A percentile compares a stretch with the other conserved stretches of the same genome.
These are phyloP conservation scores for Arge pagana DNA, from an alignment of 2,888 invertebrate species.

Conservation along the genomic window DNA sequence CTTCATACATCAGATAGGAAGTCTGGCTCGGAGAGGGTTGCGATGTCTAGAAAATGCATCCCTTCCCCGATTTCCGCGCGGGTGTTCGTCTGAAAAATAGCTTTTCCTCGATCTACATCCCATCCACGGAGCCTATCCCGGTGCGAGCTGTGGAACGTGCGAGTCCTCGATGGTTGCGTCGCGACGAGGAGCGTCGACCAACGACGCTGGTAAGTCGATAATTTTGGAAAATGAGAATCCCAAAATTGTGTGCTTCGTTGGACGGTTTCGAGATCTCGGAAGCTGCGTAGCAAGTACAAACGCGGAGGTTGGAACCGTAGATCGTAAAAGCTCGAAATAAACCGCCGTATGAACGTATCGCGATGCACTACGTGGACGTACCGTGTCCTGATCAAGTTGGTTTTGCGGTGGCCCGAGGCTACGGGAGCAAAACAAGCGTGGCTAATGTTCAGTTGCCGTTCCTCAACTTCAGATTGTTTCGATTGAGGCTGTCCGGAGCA, in stretches of 20 bases:
- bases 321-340: constrained; percentile 26
- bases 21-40: too few species aligned
- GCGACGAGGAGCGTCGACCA: neutral
- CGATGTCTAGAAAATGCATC: constrained; percentile 17
- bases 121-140: constrained; percentile 4
- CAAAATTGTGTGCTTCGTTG: neutral
- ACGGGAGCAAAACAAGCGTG: constrained; percentile 22
- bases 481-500: constrained; percentile 16
- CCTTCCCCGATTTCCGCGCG: constrained; percentile 11
- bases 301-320: constrained; percentile 23
- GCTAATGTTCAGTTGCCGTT: constrained; percentile 23
- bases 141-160: neutral
- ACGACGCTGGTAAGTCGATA: neutral
- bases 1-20: constrained; percentile 35
- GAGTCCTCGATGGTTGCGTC: too few species aligned
- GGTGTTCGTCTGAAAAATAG: constrained; percentile 20
- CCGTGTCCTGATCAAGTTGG: constrained; percentile 24
- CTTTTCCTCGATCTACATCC: constrained; percentile 18
- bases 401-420: constrained; percentile 20
- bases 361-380: constrained; percentile 20
- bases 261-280: neutral
- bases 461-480: constrained; percentile 22
- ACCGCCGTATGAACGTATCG: constrained; percentile 15
- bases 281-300: neutral
- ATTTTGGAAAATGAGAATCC: constrained; percentile 1